Base-by-base conservation (phyloP, 2,888 invertebrate genomes). In the Ischnus inquisitorius region DNA sequence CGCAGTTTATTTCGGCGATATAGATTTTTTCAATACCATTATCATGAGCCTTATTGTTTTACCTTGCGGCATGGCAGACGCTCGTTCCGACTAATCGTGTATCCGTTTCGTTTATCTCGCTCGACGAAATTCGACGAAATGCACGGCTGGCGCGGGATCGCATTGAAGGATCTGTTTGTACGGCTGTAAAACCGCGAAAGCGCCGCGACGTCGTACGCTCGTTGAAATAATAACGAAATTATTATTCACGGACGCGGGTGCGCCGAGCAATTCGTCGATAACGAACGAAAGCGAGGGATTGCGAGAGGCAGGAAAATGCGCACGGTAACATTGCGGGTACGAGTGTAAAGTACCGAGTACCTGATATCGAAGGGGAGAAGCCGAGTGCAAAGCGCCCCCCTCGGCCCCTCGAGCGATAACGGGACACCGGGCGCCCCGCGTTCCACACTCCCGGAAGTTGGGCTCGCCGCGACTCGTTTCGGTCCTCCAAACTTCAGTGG, bases 371-470 rank as follows among this genome's bases (percentile, higher is more conserved):
- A 65, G 54, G 28, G 25, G 62, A 62, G 39, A 25, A 57, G 25
- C 6, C 74, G n/a, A 22, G 68, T 75, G 82, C 69, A 79, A 60
- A 79, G 79, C 6, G 34, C 34, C 46, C 83, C 76, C 71, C 83
- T 76, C 67, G 75, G 34, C 34, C 46, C 83, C 76, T 65, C 83
- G 79, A 72, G 75, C 69, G 71, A 79, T 83, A 83, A 83, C 83
- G 83, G 83, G 75, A 83, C 60, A 83, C 79, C 75, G 64, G 39
- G 75, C 71, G 67, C 72, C 34, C 34, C 34, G 79, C 46, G 46
- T 65, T 74, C 79, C 68, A 39, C 68, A 43, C 79, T 80, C 83
- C 83, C 83, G 83, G 83, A 83, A 83, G 79, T 83, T 60, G 75
- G 76, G 75, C 46, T 14, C 41, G 39, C 39, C 16, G 71, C 12